These are phyloP conservation scores for Criorhina ranunculi DNA, from an alignment of 2,888 invertebrate genomes.

Conservation along the genomic window DNA sequence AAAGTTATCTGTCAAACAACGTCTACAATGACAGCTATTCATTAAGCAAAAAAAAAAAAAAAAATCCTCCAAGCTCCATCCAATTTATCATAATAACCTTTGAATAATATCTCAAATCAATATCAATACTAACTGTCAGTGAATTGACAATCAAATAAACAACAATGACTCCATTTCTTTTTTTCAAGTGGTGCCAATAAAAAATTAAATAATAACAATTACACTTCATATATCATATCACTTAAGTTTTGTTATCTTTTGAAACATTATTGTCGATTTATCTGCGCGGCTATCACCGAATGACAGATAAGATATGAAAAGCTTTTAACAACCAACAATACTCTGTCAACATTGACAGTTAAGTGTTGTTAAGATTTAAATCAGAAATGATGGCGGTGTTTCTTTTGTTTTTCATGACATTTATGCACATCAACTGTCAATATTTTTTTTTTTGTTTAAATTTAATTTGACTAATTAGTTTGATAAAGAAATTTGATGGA, in stretches of 20 bases:
- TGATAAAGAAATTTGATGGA: constrained; percentile 7
- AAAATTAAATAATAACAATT: constrained; percentile 35
- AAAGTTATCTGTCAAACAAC: no score
- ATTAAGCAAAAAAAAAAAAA: constrained; percentile 4
- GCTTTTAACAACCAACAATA: constrained; percentile 7
- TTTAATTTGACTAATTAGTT: constrained; percentile 8
- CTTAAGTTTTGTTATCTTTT: constrained; percentile 17
- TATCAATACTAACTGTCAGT: neutral
- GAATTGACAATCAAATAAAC: neutral
- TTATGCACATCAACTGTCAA: neutral
- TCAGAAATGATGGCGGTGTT: neutral
- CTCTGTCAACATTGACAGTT: constrained; percentile 4
- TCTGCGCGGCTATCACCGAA: constrained; percentile 12
- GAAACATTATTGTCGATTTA: constrained; percentile 14
- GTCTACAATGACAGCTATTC: no score
- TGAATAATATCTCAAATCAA: neutral
- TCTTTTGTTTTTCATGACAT: neutral
- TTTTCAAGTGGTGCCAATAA: constrained; percentile 25
- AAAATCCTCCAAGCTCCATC: neutral
- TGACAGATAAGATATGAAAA: constrained; percentile 26
- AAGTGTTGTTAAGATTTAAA: neutral
- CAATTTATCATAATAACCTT: neutral
- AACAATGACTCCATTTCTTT: neutral
- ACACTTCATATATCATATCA: constrained; percentile 26
- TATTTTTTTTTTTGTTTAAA: constrained; percentile 5